Base-by-base conservation (phyloP, 2,888 invertebrate genomes). In the Eristalinus sepulchralis region DNA sequence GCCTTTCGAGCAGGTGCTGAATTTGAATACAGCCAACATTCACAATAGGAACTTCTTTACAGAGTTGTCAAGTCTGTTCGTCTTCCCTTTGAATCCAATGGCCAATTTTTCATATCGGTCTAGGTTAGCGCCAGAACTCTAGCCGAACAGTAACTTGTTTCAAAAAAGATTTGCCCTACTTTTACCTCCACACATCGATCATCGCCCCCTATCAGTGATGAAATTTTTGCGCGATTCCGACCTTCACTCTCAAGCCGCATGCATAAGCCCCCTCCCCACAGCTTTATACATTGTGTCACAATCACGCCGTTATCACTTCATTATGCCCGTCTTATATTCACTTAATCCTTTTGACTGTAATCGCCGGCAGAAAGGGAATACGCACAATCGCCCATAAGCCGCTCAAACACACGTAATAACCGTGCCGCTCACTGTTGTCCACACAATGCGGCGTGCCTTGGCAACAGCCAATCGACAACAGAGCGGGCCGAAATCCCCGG, bases 371-470 rank as follows among this genome's bases (percentile, higher is more conserved):
- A 55, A 73, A 78, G 17, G 47, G 57, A 64, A 73, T 64, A 82
- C 82, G 73, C 81, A 81, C 85, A 85, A 82, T 85, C 39, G 68
- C 36, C 72, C 22, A 72, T 82, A 82, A 85, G 85, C 77, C 39
- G 81, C 85, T 82, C 82, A 73, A 77, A 17, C 47, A 47, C 47
- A 47, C 70, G 67, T 68, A 77, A 81, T 17, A 47, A 17, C 47
- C 47, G 39, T 13, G 72, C 57, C 73, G 68, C 77, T 81, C 57
- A 59, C 67, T 67, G 11, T 33, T 60, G 36, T 34, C 62, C 64
- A 3, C 24, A 68, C 31, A 47, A 83, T 62, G 66, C 59, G 66
- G 31, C 31, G 53, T 75, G 53, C 70, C 63, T 24, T 57, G 57
- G 57, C 17, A 57, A 57, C 11, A 57, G 22, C 22, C 36, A 22